Base-by-base conservation (phyloP, 2,113 vertebrate species). In the Guaruba guarouba region DNA sequence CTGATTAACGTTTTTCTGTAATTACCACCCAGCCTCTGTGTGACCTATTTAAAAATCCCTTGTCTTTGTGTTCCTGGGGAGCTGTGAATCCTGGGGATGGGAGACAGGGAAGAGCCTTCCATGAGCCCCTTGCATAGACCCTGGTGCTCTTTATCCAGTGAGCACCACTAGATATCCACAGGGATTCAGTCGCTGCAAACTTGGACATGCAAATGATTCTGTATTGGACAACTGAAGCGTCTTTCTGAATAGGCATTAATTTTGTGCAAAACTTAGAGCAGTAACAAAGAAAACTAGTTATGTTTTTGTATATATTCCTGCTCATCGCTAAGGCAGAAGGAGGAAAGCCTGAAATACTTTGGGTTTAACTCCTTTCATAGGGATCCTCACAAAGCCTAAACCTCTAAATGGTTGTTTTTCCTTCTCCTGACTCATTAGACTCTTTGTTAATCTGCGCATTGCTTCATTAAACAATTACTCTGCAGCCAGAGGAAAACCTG, bases 1-100 rank as follows among this genome's bases (percentile, higher is more conserved):
- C 95, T 91, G 90, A 96, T 97, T 95, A 95, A 73, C 2, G 37
- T 52, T 83, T 71, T 83, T 62, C 90, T 85, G 93, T 97, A 95
- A 93, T 97, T 96, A 96, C 81, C 83, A 80, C 43, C 77, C 92
- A 74, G 86, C 82, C 83, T 75, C 71, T 62, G 63, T 24, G 81
- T 95, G 93, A 85, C 93, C 95, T 92, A 61, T 86, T 94, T 96
- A 86, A n/a, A 88, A 95, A 33, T 76, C 90, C 92, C 69, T 91
- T 87, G 87, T 67, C 79, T 97, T 89, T 86, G 83, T 97, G 83
- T 19, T 66, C 43, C 3, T 24, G 74, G 85, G 33, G 62, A 51
- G 35, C 2, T 33, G 29, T 17, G 76, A n/a, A 44, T 49, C 41
- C 46, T 15, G 69, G 63, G 1, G 2, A 1, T 13, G 13, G 33